Base-by-base conservation (phyloP, 1,140 invertebrate genomes). In the Hyposmocoma kahamanoa region DNA sequence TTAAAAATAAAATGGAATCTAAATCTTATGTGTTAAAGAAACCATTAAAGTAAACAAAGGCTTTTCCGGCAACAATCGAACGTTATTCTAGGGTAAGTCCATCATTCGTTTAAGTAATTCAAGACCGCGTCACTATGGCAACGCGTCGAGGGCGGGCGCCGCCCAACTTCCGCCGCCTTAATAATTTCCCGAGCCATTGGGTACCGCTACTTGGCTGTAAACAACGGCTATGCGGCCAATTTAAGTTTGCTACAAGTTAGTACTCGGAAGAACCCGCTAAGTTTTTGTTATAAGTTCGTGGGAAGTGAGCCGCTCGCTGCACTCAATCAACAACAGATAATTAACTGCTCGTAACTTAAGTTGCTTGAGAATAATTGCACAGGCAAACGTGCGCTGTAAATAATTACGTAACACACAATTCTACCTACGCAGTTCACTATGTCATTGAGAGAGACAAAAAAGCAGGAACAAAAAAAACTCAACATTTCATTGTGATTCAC, bases 131-230 rank as follows among this genome's bases (percentile, higher is more conserved):
- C 52, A 42, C 62, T 59, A 76, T 74, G 53, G 60, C 66, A 66
- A 78, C 79, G 59, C 54, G 39, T 54, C 51, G 57, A 59, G 63
- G 54, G 56, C 57, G 51, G 50, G 47, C 53, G 42, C 43, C 62
- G 53, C 52, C 47, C 56, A 53, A 53, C 49, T 53, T 52, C 58
- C 53, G 42, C 53, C 57, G 60, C 65, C 68, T 70, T 50, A 63
- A 72, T 69, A 72, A 76, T 80, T 78, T 77, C 67, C 70, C 65
- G 66, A 54, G 68, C 67, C 59, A 79, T 77, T 72, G 59, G 58
- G 70, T 62, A 53, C 58, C 53, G 53, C 48, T 57, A 67, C 61
- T 62, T 66, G 62, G 42, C 52, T 62, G 64, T 63, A 65, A 73
- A 71, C 64, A 69, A 57, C 44, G 26, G 57, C 53, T 60, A 59